A percentile compares a stretch with the other conserved stretches of the same genome.
Evolutionary conservation across 2,113 vertebrate genomes (phyloP).

Genomic region (Gavia stellata): DNA sequence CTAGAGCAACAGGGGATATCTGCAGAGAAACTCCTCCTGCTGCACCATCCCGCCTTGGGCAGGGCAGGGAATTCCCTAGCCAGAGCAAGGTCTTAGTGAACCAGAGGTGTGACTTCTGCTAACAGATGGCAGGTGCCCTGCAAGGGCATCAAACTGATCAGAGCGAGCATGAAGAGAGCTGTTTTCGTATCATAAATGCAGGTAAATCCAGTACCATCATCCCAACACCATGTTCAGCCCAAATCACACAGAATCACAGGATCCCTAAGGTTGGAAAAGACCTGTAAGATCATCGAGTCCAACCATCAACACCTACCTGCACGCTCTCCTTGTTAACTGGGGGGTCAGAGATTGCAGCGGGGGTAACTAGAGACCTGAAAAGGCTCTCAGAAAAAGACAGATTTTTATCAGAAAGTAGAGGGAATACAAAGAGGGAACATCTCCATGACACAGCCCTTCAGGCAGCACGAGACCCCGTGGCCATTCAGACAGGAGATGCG

Average conservation of each 20-base stretch:
- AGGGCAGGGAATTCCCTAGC: not conserved
- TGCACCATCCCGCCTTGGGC: not conserved
- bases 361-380: not conserved
- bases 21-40: not conserved
- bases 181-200: not conserved
- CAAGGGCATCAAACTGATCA: not conserved
- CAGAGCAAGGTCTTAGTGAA: not conserved
- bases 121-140: not conserved
- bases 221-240: not conserved
- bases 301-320: too few relatives aligned
- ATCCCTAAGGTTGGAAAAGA: too few relatives aligned
- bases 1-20: not conserved
- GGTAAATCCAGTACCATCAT: not conserved
- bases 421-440: not conserved
- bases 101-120: too few relatives aligned
- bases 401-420: not conserved
- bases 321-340: not conserved
- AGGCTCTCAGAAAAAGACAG: not conserved
- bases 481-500: not conserved
- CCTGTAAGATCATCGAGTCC: too few relatives aligned
- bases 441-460: not conserved
- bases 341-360: not conserved
- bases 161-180: rapidly evolving
- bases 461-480: not conserved
- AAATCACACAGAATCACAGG: too few relatives aligned